Evolutionary conservation across 2,797 vertebrate genomes (phyloP).

Genomic region (Cynopterus sphinx): DNA sequence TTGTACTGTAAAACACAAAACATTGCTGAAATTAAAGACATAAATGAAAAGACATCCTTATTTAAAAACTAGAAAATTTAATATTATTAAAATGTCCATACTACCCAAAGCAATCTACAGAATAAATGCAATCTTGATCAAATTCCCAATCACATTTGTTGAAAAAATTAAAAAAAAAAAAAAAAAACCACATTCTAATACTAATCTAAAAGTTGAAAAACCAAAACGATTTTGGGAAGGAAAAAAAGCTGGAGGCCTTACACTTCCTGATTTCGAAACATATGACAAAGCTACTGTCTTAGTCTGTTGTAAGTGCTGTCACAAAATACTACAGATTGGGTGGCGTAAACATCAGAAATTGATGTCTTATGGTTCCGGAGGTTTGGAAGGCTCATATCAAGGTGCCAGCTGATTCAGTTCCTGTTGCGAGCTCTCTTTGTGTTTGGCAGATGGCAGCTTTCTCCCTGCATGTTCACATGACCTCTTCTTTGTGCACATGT

Average conservation of each 20-base stretch:
- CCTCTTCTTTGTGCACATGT: not conserved
- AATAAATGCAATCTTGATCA: not conserved
- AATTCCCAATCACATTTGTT: not conserved
- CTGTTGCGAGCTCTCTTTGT: not conserved
- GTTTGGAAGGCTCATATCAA: not conserved
- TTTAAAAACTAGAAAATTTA: not conserved
- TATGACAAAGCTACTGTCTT: not conserved
- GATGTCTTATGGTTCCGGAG: not conserved
- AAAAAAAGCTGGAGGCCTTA: not conserved
- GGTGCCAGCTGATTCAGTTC: not conserved
- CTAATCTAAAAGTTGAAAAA: not conserved
- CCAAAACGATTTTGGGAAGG: not conserved
- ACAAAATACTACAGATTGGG: not conserved
- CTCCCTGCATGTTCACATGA: not conserved
- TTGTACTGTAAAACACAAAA: not conserved
- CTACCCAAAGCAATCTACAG: not conserved
- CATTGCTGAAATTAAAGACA: not conserved
- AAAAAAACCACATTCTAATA: not conserved
- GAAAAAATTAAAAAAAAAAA: not conserved
- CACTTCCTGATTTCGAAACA: not conserved
- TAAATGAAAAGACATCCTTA: not conserved
- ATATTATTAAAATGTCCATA: not conserved
- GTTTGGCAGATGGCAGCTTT: not conserved
- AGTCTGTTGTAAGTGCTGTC: not conserved
- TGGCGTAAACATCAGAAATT: not conserved